Conservation (phyloP, 2,888 invertebrate genomes). For the Chymomyza caudatula region DNA sequence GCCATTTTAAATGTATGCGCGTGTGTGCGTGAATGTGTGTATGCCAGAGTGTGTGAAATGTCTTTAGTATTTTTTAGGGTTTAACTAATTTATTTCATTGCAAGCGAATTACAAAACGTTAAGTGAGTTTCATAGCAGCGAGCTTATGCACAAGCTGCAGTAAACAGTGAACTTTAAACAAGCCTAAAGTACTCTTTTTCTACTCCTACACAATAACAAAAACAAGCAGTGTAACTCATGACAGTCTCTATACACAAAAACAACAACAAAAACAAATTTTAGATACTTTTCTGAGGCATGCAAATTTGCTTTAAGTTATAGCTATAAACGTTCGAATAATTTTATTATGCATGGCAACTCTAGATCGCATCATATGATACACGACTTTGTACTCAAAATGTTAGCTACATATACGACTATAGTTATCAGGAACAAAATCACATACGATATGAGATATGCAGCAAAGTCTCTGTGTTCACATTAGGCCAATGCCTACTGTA, state of each 20-base stretch:
- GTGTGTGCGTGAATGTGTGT: neutral
- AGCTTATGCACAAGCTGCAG: conserved; percentile 27
- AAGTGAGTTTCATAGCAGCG: conserved; percentile 27
- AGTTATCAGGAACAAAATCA: conserved; percentile 31
- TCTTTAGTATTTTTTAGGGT: neutral
- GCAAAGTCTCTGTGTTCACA: conserved; percentile 33
- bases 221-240: neutral
- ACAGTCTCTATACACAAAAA: conserved; percentile 5
- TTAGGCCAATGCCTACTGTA: conserved; percentile 40
- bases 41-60: conserved; percentile 7
- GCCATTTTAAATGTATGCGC: neutral
- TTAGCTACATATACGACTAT: conserved; percentile 14
- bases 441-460: conserved; percentile 16
- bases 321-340: conserved; percentile 32
- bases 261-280: conserved; percentile 17
- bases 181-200: conserved; percentile 38
- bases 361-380: conserved; percentile 15
- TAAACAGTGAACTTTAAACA: conserved; percentile 9
- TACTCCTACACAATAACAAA: conserved; percentile 10
- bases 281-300: conserved; percentile 31
- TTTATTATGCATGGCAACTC: conserved; percentile 33
- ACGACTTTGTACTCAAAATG: neutral
- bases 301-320: conserved; percentile 12
- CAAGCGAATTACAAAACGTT: neutral
- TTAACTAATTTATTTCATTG: neutral